These are phyloP conservation scores for Atherix ibis DNA, from an alignment of 2,888 invertebrate species.

Conservation along the genomic window DNA sequence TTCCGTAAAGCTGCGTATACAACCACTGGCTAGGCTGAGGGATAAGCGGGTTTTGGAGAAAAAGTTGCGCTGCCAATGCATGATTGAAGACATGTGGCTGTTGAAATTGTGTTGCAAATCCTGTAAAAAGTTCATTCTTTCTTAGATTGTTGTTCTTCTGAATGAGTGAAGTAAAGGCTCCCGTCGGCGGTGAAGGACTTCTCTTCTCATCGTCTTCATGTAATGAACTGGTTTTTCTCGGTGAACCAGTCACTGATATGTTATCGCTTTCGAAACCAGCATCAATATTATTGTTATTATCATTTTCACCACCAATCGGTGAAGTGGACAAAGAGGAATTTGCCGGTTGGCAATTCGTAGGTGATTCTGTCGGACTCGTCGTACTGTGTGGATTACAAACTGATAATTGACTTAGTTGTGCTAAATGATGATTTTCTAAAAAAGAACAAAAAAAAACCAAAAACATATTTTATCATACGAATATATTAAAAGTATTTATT, in stretches of 20 bases:
- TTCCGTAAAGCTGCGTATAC: conserved; percentile 59
- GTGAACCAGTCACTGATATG: conserved; percentile 35
- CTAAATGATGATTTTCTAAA: conserved; percentile 20
- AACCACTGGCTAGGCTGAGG: conserved; percentile 66
- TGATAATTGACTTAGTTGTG: conserved; percentile 23
- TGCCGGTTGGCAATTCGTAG: conserved; percentile 19
- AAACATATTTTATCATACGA: neutral
- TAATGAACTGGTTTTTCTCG: conserved; percentile 35
- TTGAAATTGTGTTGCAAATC: conserved; percentile 33
- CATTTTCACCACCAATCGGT: conserved; percentile 30
- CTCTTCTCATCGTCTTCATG: conserved; percentile 28
- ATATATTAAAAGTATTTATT: neutral
- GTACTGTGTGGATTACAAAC: conserved; percentile 50
- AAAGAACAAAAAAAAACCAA: conserved; percentile 3
- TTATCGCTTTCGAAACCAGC: conserved; percentile 33
- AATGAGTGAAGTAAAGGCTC: conserved; percentile 31
- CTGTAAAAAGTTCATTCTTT: conserved; percentile 30
- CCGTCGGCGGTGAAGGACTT: conserved; percentile 26
- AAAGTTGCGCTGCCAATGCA: conserved; percentile 51
- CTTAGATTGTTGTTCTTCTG: conserved; percentile 24
- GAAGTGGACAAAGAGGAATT: conserved; percentile 24
- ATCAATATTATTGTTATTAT: conserved; percentile 30
- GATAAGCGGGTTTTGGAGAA: conserved; percentile 55
- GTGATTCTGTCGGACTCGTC: conserved; percentile 51
- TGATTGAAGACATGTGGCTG: conserved; percentile 37